Evolutionary conservation across 2,797 vertebrate genomes (phyloP), one percentile per base, ranked within the genome.

Genomic region (Oreortyx pictus): DNA sequence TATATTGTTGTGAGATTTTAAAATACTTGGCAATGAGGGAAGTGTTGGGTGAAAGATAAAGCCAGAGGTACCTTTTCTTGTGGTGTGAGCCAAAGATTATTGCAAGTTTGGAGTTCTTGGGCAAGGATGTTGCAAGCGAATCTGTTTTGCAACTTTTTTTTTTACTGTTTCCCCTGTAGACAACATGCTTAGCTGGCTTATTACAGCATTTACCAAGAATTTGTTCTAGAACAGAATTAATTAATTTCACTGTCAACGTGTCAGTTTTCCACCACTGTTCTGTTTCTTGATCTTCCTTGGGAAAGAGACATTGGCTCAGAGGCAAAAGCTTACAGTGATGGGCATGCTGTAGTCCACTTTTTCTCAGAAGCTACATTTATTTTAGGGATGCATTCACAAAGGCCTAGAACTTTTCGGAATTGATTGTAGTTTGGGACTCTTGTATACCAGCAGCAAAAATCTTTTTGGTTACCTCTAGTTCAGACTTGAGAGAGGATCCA

Each of bases 181-280:
- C 66, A 89, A 37, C 65, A 29, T 49, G 47, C 79, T 91, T 89
- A 75, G 59, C 81, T 95, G 82, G 75, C 62, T 95, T 50, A 75
- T 94, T 83, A 93, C 90, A 78, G 56, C 82, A 89, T 84, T 90
- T 71, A 52, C 67, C 61, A 95, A 62, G 94, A 92, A 96, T 95
- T 94, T 89, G 70, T 92, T 74, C 82, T 54, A 52, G 83, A 90
- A 62, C 22, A 78, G 65, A 60, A 78, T 81, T 86, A 83, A 76
- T 86, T 81, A 67, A 54, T 75, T 50, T 66, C 47, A 18, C 73
- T 92, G 90, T 90, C 84, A 86, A 52, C 61, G 24, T 70, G 66
- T 47, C 1, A 2, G 24, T 74, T 88, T 95, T 68, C 71, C 54
- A 83, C 46, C 81, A 37, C 37, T 43, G 66, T 17, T 79, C 85